Conservation (phyloP, 2,113 vertebrate species). For the Macrotis lagotis region DNA sequence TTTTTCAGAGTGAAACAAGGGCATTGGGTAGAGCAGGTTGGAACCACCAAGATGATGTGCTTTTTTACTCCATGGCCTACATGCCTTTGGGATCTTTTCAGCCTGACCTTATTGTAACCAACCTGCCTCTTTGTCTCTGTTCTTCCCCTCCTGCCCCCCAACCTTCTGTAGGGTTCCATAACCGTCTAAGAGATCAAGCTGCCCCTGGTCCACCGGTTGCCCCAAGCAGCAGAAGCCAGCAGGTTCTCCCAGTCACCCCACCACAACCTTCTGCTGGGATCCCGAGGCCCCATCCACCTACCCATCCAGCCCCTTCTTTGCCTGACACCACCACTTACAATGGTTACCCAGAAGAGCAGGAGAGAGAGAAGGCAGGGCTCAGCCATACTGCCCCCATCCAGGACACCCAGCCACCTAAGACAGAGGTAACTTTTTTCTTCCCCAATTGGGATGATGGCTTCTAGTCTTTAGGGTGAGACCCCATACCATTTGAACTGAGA, state of each 20-base stretch:
- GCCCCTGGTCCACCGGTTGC: not conserved
- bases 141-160: not conserved
- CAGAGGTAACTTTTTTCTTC: constrained; percentile 12
- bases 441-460: not conserved
- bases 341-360: not conserved
- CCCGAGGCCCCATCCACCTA: not conserved
- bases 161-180: not conserved
- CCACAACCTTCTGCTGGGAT: not conserved
- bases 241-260: not conserved
- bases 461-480: too few species aligned
- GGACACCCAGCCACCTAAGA: constrained; percentile 42
- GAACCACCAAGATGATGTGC: too few species aligned
- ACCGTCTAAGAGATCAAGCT: not conserved
- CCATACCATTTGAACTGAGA: not conserved
- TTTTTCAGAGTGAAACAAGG: not conserved
- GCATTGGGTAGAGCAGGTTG: too few species aligned
- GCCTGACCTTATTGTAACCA: not conserved
- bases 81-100: not conserved
- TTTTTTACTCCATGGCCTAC: not conserved
- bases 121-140: not conserved
- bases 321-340: constrained; percentile 25
- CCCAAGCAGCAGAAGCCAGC: not conserved
- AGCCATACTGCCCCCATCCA: constrained; percentile 58
- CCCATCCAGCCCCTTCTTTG: not conserved
- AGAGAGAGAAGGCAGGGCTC: not conserved